These are phyloP conservation scores for Proterorhinus semilunaris DNA, from an alignment of 2,113 vertebrate species.

Conservation along the genomic window DNA sequence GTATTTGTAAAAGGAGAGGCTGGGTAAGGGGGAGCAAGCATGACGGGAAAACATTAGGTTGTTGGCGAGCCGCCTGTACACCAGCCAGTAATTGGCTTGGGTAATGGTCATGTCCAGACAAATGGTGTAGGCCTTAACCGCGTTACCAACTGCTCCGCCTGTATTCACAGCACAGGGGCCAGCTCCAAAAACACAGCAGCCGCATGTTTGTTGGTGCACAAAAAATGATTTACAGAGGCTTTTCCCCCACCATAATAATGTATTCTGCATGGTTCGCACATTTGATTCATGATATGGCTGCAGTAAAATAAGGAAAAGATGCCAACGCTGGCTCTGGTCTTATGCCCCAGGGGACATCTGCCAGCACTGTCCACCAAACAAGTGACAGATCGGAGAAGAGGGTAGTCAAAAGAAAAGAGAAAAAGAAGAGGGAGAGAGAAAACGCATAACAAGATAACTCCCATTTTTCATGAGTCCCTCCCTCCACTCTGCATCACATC, in stretches of 20 bases:
- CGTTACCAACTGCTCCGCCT: constrained; percentile 60
- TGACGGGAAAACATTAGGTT: constrained; percentile 74
- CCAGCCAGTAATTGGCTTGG: constrained; percentile 70
- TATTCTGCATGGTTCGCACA: constrained; percentile 6
- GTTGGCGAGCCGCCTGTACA: constrained; percentile 67
- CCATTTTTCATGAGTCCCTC: constrained; percentile 64
- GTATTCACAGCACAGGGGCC: constrained; percentile 38
- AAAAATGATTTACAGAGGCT: constrained; percentile 36
- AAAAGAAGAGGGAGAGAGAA: background rate
- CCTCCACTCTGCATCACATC: constrained; percentile 65
- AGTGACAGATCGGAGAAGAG: constrained; percentile 38
- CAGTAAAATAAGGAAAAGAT: constrained; percentile 46
- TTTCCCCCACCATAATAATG: background rate
- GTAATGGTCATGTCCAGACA: constrained; percentile 75
- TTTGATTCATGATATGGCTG: constrained; percentile 46
- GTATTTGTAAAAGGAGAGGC: constrained; percentile 46
- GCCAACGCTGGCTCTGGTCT: constrained; percentile 18
- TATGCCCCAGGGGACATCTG: constrained; percentile 54
- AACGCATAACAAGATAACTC: constrained; percentile 41
- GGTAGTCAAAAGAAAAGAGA: constrained; percentile 9
- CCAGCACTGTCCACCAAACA: constrained; percentile 49
- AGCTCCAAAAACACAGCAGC: constrained; percentile 21
- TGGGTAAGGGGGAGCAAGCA: constrained; percentile 40
- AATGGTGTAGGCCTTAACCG: constrained; percentile 67
- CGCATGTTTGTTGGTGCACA: constrained; percentile 9